These are phyloP conservation scores for Lethocerus indicus DNA, from an alignment of 1,140 invertebrate genomes.

Conservation along the genomic window DNA sequence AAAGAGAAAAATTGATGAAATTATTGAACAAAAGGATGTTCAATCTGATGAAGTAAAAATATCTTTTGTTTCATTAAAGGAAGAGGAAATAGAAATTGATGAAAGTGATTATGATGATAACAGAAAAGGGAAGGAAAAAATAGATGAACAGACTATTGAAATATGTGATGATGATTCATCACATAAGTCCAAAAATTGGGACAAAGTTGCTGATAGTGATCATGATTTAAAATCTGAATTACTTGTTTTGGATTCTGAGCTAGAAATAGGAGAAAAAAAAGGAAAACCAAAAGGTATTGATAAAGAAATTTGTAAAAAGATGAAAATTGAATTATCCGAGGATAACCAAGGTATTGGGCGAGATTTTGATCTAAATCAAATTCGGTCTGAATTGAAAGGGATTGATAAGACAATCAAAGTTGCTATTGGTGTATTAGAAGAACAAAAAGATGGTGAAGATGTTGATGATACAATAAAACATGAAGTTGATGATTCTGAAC, in stretches of 20 bases:
- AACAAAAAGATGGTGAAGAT: conserved; percentile 25
- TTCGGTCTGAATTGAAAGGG: conserved; percentile 65
- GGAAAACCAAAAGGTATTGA: neutral
- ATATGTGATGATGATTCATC: neutral
- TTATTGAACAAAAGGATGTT: neutral
- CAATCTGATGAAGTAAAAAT: conserved; percentile 8
- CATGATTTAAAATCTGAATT: conserved; percentile 3
- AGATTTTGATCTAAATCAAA: conserved; percentile 68
- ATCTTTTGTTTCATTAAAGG: too few relatives aligned
- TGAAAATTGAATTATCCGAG: conserved; percentile 4
- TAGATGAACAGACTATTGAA: conserved; percentile 8
- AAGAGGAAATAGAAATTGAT: too few relatives aligned
- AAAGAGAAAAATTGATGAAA: conserved; percentile 14
- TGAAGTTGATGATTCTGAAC: conserved; percentile 51
- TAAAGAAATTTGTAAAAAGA: conserved; percentile 8
- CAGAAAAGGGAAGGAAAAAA: conserved; percentile 1
- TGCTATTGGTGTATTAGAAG: conserved; percentile 22
- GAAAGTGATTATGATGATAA: conserved; percentile 3
- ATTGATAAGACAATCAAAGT: conserved; percentile 41
- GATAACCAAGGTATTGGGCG: conserved; percentile 34
- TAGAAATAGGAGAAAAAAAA: conserved; percentile 3
- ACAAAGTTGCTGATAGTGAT: neutral
- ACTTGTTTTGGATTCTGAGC: neutral
- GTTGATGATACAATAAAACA: conserved; percentile 27
- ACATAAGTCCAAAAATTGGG: neutral